Evolutionary conservation across 2,888 invertebrate genomes (phyloP), one percentile per base, ranked within the genome.

Genomic region (Therioaphis trifolii): DNA sequence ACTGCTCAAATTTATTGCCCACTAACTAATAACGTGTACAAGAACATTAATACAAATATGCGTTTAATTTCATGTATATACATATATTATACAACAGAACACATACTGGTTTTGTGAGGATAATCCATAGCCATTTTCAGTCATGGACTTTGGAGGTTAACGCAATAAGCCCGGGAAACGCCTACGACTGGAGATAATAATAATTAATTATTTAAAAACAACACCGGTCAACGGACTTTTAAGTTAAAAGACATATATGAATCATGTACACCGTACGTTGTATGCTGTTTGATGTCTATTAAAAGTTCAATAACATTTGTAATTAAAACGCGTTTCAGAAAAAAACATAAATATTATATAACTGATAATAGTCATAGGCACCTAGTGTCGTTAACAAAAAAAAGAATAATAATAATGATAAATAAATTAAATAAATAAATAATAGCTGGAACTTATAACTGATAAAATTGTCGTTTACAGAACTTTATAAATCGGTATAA

Each of bases 21-120:
- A 46, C 79, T 29, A 58, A 69, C 69, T 55, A 79, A 79, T 79
- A 69, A 71, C 61, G 61, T 55, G 52, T 40, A 68, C 68, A 15
- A 35, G 78, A 78, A 69, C 68, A 69, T 69, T 78, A 69, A 78
- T 69, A 78, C 78, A 78, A 78, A 78, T 77, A 77, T 78, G 66
- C 69, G 79, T 80, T 80, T 80, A 80, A 80, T 71, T 80, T 71
- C 69, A 5, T 79, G 69, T 55, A 9, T n/a, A 52, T 43, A 35
- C n/a, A n/a, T 52, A 58, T 11, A 58, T 11, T 75, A 61, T n/a
- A 75, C 61, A 29, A 40, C 49, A 14, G 76, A 27, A n/a, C 46
- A 43, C n/a, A 76, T 66, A 77, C 77, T 77, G 68, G 68, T 77
- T 68, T 68, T 52, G 40, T 58, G 29, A 43, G 58, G 79, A 58